These are phyloP conservation scores for Momotus momota DNA, from an alignment of 2,797 vertebrate species.

Conservation along the genomic window DNA sequence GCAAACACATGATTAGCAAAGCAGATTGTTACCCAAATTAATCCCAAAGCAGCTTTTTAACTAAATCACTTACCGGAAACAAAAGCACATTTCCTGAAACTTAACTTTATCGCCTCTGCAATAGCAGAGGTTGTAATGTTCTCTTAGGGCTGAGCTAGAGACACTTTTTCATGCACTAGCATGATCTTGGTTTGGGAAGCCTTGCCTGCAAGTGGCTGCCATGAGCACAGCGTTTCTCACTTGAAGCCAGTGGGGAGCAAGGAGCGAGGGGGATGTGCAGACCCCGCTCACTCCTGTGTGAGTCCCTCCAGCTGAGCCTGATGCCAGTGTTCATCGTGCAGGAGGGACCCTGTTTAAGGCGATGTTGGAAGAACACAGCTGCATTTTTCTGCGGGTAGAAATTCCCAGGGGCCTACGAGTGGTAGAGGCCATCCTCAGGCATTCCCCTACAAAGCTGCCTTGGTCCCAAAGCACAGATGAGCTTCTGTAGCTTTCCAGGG, in stretches of 20 bases:
- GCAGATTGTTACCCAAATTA: constrained; percentile 57
- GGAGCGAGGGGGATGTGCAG: not conserved
- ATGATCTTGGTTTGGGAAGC: not conserved
- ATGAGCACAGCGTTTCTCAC: not conserved
- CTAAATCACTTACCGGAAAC: constrained; percentile 5
- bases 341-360: not conserved
- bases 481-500: not conserved
- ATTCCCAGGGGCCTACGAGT: not conserved
- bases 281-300: not conserved
- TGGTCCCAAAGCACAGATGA: not conserved
- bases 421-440: not conserved
- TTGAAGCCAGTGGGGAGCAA: not conserved
- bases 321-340: not conserved
- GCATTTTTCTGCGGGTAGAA: not conserved
- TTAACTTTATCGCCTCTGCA: not conserved
- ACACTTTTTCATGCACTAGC: not conserved
- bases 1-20: constrained; percentile 56
- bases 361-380: not conserved
- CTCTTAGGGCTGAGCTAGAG: not conserved
- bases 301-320: not conserved
- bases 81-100: not conserved
- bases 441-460: not conserved
- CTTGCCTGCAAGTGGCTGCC: not conserved
- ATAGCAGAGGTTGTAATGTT: not conserved
- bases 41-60: constrained; percentile 42